Conservation (phyloP, 53 echinoderm and acorn worm genomes). For the Holothuria leucospilota region DNA sequence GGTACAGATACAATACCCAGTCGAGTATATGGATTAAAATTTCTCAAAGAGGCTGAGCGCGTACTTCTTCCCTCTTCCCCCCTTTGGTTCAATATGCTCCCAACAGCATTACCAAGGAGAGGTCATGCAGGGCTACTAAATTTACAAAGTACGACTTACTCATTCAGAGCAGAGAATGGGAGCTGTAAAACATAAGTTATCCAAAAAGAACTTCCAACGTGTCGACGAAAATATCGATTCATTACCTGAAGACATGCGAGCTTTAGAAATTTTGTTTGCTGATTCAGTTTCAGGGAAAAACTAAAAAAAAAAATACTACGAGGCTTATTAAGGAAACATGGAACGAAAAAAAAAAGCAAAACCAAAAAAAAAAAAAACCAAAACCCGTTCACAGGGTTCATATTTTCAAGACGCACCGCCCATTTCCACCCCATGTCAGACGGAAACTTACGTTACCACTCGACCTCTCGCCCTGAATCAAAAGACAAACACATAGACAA, state of each 20-base stretch:
- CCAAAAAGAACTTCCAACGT: background rate
- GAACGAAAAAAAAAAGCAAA: background rate
- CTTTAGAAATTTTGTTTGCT: constrained; percentile 7
- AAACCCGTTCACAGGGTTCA: constrained; percentile 5
- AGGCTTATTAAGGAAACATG: background rate
- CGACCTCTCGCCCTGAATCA: too few relatives aligned
- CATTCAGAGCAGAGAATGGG: constrained; percentile 18
- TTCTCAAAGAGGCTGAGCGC: background rate
- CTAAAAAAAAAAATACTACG: background rate
- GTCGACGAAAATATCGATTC: background rate
- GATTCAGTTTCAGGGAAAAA: background rate
- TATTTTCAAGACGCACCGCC: background rate
- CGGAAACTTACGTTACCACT: too few relatives aligned
- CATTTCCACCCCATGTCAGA: too few relatives aligned
- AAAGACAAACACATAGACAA: too few relatives aligned
- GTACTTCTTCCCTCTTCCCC: constrained; percentile 9
- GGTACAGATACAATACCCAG: background rate
- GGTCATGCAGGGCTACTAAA: background rate
- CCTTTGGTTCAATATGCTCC: background rate
- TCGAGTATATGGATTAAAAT: background rate
- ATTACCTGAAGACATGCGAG: constrained; percentile 4
- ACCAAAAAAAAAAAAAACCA: too few relatives aligned
- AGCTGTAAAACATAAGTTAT: background rate
- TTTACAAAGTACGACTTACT: background rate
- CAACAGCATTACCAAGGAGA: background rate